Base-by-base conservation (phyloP, 2,888 invertebrate genomes). In the Caenorhabditis sp. region DNA sequence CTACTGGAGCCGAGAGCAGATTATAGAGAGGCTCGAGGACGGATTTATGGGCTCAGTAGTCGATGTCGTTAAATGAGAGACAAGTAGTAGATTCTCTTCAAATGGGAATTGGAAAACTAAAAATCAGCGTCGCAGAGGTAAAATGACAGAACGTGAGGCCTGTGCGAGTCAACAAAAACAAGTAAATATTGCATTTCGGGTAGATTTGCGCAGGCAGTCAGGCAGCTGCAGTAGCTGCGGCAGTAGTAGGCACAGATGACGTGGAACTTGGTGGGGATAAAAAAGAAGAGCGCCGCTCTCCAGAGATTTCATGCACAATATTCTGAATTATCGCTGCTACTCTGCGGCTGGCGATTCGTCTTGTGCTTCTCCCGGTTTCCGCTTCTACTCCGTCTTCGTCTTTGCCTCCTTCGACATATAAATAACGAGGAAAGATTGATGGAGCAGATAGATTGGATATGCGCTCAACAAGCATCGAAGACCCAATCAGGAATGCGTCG, bases 121-220 rank as follows among this genome's bases (percentile, higher is more conserved):
- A 47, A 47, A 47, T n/a, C 18, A 47, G 47, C 18, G 40, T 15
- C 13, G 47, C 20, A 47, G 47, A 47, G 47, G 47, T 47, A 11
- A 20, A 47, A 20, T 51, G 51, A 51, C 22, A 51, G 51, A 51
- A 51, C 51, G 51, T 24, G 62, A 56, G 50, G 58, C 72, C 55
- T 64, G 72, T 72, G 40, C 56, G 51, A 65, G 58, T 67, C 67
- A 76, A 76, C 67, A 76, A 76, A 76, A 76, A 76, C 76, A 76
- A 76, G 67, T 67, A 60, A 74, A 74, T 74, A 74, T 74, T 67
- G 74, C 50, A 37, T 65, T 56, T 32, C 37, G 65, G 58, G 65
- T 40, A 37, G 65, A 58, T 65, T 65, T 67, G 67, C 65, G 60
- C 74, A 60, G 67, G 22, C 37, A n/a, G n/a, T n/a, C n/a, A 69